Base-by-base conservation (phyloP, 2,888 invertebrate genomes). In the Empis stercorea region DNA sequence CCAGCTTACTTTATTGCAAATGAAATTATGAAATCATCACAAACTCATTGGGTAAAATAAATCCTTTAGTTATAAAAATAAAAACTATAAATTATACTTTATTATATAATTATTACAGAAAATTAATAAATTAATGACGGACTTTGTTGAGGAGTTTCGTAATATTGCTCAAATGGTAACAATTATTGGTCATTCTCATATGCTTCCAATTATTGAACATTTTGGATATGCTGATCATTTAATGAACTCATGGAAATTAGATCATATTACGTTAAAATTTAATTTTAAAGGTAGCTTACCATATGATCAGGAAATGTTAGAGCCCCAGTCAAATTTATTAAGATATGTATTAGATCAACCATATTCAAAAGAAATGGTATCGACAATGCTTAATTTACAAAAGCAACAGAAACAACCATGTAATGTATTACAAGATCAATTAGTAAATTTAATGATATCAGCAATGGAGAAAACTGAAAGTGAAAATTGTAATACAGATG, bases 161-260 rank as follows among this genome's bases (percentile, higher is more conserved):
- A 82, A 86, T 13, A 86, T 89, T 51, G 94, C 95, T 0, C 94
- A 96, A 73, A 95, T 96, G 89, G 88, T 95, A 1, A 87, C 94
- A 1, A 87, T 94, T 47, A 82, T 88, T 54, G 91, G 91, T 1
- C 86, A 93, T 57, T 80, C 88, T 1, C 82, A 86, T 61, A 87
- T 96, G 84, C 69, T 93, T 44, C 96, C 96, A 0, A 87, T 96
- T 14, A 92, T 95, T 0, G 94, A 95, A 57, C 89, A 92, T 63
- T 87, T 88, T 43, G 88, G 88, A 9, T 91, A 91, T 64, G 86
- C 88, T 0, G 89, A 89, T 66, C 87, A 89, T 62, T 75, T 88
- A 43, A 84, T 89, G 45, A 91, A 88, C 67, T 89, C 92, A 0
- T 96, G 96, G 96, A 81, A 91, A 56, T 70, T 97, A 41, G 94